These are phyloP conservation scores for Drosophila mimica DNA, from an alignment of 2,888 invertebrate species.

Conservation along the genomic window DNA sequence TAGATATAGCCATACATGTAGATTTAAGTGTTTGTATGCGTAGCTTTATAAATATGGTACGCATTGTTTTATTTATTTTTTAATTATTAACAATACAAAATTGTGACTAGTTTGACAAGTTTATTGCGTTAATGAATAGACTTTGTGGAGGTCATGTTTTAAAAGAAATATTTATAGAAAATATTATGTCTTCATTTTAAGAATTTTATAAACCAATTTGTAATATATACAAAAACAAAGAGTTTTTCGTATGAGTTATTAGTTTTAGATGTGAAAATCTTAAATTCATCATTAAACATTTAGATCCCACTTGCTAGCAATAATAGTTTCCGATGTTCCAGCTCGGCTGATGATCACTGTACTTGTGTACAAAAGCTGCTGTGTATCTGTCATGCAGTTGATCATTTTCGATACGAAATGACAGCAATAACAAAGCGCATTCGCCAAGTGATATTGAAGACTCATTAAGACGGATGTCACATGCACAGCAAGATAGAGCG, in stretches of 20 bases:
- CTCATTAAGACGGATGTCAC: conserved; percentile 64
- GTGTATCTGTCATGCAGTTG: conserved; percentile 24
- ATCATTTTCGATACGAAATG: conserved; percentile 21
- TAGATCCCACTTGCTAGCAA: not conserved
- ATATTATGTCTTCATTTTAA: not conserved
- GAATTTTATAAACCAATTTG: not conserved
- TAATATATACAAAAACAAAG: not conserved
- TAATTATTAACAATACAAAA: not conserved
- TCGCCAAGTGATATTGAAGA: conserved; percentile 77
- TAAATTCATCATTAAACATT: not conserved
- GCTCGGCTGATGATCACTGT: not conserved
- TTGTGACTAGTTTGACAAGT: not conserved
- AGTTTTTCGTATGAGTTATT: not conserved
- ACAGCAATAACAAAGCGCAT: conserved; percentile 26
- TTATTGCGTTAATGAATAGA: not conserved
- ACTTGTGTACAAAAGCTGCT: conserved; percentile 4
- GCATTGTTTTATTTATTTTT: not conserved
- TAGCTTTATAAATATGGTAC: not conserved
- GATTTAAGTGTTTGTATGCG: not conserved
- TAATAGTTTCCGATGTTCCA: not conserved
- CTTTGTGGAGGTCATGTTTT: not conserved
- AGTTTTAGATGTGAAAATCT: not conserved
- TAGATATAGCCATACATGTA: conserved; percentile 36
- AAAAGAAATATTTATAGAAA: not conserved
- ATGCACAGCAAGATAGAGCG: conserved; percentile 13